A percentile compares a stretch with the other conserved stretches of the same genome.
Evolutionary conservation across 2,797 vertebrate species (phyloP).

Genomic region (Cynopterus sphinx): DNA sequence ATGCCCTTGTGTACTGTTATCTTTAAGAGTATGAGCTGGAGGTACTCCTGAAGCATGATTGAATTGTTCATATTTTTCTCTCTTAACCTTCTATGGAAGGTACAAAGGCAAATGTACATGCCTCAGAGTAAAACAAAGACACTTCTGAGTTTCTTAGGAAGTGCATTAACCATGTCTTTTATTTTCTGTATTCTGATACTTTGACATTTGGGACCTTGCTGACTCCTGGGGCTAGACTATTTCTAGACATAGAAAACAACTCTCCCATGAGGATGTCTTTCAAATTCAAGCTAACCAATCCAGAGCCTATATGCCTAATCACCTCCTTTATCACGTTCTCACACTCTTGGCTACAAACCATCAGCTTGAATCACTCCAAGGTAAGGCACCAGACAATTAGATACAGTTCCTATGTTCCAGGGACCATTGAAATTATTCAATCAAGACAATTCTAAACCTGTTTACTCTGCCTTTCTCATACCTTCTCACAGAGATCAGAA

Average conservation of each 20-base stretch:
- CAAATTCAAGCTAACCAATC: neutral
- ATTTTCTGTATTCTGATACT: neutral
- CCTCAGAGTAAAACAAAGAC: neutral
- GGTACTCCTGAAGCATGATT: neutral
- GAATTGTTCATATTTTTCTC: constrained; percentile 10
- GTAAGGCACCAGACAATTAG: neutral
- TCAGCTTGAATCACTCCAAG: neutral
- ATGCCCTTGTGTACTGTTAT: neutral
- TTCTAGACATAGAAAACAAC: neutral
- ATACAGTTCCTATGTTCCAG: neutral
- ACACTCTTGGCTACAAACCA: neutral
- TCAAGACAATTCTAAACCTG: neutral
- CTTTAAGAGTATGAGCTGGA: neutral
- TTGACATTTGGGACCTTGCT: constrained; percentile 9
- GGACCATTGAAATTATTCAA: neutral
- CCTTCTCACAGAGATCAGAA: neutral
- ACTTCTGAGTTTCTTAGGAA: neutral
- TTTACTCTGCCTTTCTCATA: neutral
- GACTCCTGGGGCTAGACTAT: neutral
- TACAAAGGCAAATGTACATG: neutral
- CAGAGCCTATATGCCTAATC: neutral
- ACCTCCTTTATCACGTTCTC: neutral
- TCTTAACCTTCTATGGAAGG: neutral
- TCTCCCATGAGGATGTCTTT: neutral
- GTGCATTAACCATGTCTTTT: neutral